Base-by-base conservation (phyloP, 1,140 invertebrate genomes). In the Nephotettix cincticeps region DNA sequence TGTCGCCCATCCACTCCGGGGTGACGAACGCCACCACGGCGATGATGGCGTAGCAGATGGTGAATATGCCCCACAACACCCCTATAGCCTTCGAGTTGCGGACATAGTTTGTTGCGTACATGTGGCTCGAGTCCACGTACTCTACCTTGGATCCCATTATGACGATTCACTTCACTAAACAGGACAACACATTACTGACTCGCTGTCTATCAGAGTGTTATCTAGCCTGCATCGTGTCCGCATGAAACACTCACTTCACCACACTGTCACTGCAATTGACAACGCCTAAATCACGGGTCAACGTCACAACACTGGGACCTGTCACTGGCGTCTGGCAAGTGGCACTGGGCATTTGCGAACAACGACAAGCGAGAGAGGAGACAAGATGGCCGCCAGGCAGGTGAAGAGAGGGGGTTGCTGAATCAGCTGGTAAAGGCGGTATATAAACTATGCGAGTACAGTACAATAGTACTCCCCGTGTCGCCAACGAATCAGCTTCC, bases 31-130 rank as follows among this genome's bases (percentile, higher is more conserved):
- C 92, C 19, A 99, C 95, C 69, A 96, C 90, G 68, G 91, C 91
- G 77, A 99, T 97, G 76, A 99, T 98, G 63, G 94, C 93, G 81
- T 96, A 98, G 82, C 96, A 98, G 77, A 98, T 93, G 66, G 94
- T 93, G 80, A 99, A 98, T 75, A 98, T 93, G 23, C 91, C 96
- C 97, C 97, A 99, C 54, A 98, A 84, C 19, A 99, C 95, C 45
- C 94, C 96, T 68, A 99, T 96, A 43, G 96, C 96, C 84, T 96
- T 95, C 56, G 94, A 96, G 86, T 98, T 98, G 77, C 96, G 87
- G 47, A 96, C 91, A 82, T 98, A 98, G 82, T 94, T 96, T 23
- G 93, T 93, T 64, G 93, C 93, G 81, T 95, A 94, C 79, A 95
- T 88, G 81, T 95, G 93, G 67, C 90, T 90, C 63, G 91, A 92